These are phyloP conservation scores for Herpetotheres cachinnans DNA, from an alignment of 2,113 vertebrate genomes.

Conservation along the genomic window DNA sequence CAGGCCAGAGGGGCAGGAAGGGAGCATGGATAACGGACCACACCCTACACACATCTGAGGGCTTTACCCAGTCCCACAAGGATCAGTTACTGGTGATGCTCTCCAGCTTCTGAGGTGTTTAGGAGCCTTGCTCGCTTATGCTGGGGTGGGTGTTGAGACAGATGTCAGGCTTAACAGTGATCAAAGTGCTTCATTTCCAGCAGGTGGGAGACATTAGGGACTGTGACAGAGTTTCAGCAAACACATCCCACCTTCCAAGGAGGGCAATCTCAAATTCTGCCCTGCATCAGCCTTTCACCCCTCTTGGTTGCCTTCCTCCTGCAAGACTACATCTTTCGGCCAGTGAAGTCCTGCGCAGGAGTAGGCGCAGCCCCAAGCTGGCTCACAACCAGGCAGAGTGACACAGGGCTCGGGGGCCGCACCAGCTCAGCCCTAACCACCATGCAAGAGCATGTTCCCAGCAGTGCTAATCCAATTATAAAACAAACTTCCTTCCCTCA, in stretches of 20 bases:
- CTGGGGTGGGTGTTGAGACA: background rate
- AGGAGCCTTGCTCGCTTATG: background rate
- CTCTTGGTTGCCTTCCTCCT: background rate
- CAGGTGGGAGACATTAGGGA: background rate
- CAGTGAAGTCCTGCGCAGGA: background rate
- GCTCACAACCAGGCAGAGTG: background rate
- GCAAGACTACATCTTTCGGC: background rate
- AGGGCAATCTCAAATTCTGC: background rate
- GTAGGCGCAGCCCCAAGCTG: background rate
- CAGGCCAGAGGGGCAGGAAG: background rate
- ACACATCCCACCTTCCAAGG: background rate
- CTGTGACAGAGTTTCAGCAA: background rate
- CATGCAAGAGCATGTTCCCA: background rate
- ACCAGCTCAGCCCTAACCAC: background rate
- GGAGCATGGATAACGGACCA: background rate
- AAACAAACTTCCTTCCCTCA: slow-evolving; percentile 14
- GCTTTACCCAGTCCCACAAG: background rate
- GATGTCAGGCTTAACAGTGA: background rate
- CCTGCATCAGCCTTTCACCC: background rate
- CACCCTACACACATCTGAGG: background rate
- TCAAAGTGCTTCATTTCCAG: background rate
- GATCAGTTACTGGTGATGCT: background rate
- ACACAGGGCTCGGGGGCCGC: fast-evolving
- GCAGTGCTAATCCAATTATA: slow-evolving; percentile 42
- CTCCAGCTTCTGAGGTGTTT: background rate